phyloP scores from a whole-genome alignment of 2,888 invertebrate genomes.

The Leptopilina drosophilae region DNA sequence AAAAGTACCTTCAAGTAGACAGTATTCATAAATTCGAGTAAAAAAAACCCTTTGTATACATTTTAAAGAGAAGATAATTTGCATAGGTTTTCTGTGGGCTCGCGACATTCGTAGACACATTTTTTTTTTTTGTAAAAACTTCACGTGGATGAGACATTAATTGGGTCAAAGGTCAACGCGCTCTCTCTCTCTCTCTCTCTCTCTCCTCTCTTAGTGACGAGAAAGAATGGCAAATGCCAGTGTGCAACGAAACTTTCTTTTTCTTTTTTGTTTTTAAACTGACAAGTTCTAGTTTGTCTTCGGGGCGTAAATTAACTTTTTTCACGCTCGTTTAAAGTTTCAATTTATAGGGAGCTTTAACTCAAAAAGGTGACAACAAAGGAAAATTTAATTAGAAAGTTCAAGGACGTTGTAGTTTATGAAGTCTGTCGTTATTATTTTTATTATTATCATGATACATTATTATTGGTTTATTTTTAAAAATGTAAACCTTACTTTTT shows the following conservation, averaged over 20 bases:
- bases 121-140: background rate
- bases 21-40: too few relatives aligned
- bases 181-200: background rate
- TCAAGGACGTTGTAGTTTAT: constrained; percentile 18
- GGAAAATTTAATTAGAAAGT: constrained; percentile 19
- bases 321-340: constrained; percentile 22
- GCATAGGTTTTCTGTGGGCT: background rate
- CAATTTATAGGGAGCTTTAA: constrained; percentile 12
- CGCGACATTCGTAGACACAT: constrained; percentile 1
- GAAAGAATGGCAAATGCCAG: constrained; percentile 29
- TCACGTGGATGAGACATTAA: constrained; percentile 29
- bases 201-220: background rate
- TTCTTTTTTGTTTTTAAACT: constrained; percentile 17
- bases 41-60: background rate
- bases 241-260: background rate
- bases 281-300: constrained; percentile 26
- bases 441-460: background rate
- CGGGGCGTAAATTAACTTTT: constrained; percentile 12
- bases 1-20: too few relatives aligned
- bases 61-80: background rate
- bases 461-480: too few relatives aligned
- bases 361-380: constrained; percentile 19
- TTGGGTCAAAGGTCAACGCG: constrained; percentile 30
- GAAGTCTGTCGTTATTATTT: background rate
- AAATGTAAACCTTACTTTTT: background rate